A percentile compares a stretch with the other conserved stretches of the same genome.
Evolutionary conservation across 2,113 vertebrate genomes (phyloP).

Genomic region (Arizona elegans): DNA sequence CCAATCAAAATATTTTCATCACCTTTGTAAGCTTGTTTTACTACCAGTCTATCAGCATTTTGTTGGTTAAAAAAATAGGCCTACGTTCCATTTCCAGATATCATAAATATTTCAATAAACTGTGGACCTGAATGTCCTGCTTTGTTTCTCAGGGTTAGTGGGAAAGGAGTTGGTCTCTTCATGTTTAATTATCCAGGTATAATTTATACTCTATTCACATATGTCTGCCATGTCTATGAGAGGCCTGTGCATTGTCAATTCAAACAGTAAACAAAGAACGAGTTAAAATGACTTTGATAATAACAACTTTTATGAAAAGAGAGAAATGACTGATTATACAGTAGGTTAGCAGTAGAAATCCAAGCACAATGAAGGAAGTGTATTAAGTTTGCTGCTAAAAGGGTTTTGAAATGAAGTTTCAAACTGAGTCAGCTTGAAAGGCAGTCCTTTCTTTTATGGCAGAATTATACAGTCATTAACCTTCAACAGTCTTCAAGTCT

Average conservation of each 20-base stretch:
- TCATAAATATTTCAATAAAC: conserved; percentile 18
- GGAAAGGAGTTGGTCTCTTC: neutral
- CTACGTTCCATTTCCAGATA: neutral
- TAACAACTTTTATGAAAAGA: conserved; percentile 15
- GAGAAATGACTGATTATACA: neutral
- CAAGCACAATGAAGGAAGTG: neutral
- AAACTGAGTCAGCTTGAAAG: neutral
- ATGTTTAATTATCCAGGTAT: conserved; percentile 26
- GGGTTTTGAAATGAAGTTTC: neutral
- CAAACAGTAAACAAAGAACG: conserved; percentile 15
- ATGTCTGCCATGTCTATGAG: neutral
- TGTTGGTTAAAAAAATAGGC: neutral
- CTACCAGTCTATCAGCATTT: neutral
- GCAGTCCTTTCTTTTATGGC: neutral
- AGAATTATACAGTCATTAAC: neutral
- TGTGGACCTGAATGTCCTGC: neutral
- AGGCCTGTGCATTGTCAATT: neutral
- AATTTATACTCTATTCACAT: neutral
- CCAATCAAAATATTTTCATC: conserved; percentile 9
- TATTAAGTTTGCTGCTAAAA: neutral
- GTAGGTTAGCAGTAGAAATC: neutral
- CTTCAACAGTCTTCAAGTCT: neutral
- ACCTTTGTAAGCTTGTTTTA: conserved; percentile 18
- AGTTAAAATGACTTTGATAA: neutral
- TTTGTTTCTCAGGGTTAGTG: conserved; percentile 3